Conservation (phyloP, 2,113 vertebrate genomes). For the Eptatretus burgeri region DNA sequence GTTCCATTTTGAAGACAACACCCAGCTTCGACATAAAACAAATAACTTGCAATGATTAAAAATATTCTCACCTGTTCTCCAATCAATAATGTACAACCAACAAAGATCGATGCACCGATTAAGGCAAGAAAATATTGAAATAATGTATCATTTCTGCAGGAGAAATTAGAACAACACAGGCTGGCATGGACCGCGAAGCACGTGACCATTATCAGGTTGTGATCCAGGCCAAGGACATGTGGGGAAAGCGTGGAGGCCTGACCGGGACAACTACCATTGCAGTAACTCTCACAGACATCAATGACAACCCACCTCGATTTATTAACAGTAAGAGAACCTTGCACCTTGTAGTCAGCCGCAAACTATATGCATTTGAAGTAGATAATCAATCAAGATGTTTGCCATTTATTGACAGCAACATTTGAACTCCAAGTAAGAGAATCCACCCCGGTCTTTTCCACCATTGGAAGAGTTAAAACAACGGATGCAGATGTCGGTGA, state of each 20-base stretch:
- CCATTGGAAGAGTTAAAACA: slow-evolving; percentile 57
- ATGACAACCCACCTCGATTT: slow-evolving; percentile 93
- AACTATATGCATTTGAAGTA: not conserved
- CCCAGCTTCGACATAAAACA: too few relatives aligned
- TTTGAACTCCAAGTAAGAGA: slow-evolving; percentile 81
- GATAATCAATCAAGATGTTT: not conserved
- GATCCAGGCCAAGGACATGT: slow-evolving; percentile 98
- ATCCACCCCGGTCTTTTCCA: slow-evolving; percentile 40
- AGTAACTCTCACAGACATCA: slow-evolving; percentile 64
- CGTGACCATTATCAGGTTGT: slow-evolving; percentile 84
- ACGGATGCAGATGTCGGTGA: slow-evolving; percentile 70
- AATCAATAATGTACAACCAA: too few relatives aligned
- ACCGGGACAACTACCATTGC: slow-evolving; percentile 85
- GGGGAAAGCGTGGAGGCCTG: slow-evolving; percentile 78
- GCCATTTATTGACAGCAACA: slow-evolving; percentile 15
- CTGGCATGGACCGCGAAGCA: slow-evolving; percentile 91
- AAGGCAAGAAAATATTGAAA: not conserved
- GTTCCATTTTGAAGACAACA: too few relatives aligned
- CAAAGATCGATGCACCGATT: too few relatives aligned
- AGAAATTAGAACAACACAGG: slow-evolving; percentile 74
- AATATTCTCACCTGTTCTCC: too few relatives aligned
- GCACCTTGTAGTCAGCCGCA: not conserved
- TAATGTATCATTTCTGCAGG: slow-evolving; percentile 21
- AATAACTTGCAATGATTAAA: too few relatives aligned
- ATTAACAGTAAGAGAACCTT: slow-evolving; percentile 42